Conservation (phyloP, 2,797 vertebrate genomes). For the Danio aesculapii region DNA sequence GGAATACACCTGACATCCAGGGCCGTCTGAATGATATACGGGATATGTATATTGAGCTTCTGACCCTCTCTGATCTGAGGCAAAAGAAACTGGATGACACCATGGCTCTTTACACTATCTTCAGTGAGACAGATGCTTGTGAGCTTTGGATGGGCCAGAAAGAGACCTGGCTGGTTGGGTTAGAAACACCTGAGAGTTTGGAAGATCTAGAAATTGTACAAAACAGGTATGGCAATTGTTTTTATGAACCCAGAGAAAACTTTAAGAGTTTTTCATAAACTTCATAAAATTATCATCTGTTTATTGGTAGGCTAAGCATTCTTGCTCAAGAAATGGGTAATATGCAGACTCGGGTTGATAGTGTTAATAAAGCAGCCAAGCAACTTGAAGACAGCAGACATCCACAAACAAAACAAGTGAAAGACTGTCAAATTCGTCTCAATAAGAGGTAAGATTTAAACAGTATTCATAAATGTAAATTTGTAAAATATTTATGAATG, state of each 20-base stretch:
- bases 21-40: constrained; percentile 82
- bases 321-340: constrained; percentile 91
- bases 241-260: constrained; percentile 4
- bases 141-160: constrained; percentile 97
- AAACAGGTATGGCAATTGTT: constrained; percentile 83
- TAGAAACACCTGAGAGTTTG: constrained; percentile 90
- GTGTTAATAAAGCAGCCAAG: constrained; percentile 87
- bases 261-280: constrained; percentile 26
- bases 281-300: constrained; percentile 12
- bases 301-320: constrained; percentile 86
- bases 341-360: constrained; percentile 83
- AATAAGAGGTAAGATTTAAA: constrained; percentile 83
- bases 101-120: constrained; percentile 91
- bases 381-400: constrained; percentile 92
- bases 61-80: constrained; percentile 85
- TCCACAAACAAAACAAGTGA: constrained; percentile 88
- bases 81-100: constrained; percentile 88
- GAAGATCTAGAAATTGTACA: constrained; percentile 95
- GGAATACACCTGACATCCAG: constrained; percentile 88
- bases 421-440: constrained; percentile 85
- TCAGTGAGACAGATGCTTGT: constrained; percentile 93
- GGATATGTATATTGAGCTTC: constrained; percentile 86
- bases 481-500: background rate
- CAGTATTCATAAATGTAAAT: background rate
- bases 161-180: constrained; percentile 91